These are phyloP conservation scores for Pyrrhia umbra DNA, from an alignment of 2,888 invertebrate species.

Conservation along the genomic window DNA sequence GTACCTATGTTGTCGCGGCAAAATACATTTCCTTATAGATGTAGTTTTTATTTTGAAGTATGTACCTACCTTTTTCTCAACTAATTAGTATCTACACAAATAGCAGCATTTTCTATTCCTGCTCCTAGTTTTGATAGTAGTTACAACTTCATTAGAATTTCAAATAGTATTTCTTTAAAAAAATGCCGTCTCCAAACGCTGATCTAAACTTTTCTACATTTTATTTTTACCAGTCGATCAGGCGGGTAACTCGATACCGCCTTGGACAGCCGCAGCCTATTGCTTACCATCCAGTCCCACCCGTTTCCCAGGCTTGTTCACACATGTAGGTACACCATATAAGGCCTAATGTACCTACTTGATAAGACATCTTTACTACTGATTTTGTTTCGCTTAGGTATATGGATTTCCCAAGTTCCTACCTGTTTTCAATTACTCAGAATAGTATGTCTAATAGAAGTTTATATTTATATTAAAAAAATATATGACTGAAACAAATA, in stretches of 20 bases:
- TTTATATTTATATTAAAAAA: too few relatives aligned
- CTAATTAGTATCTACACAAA: too few relatives aligned
- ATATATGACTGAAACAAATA: too few relatives aligned
- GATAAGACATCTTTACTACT: slow-evolving; percentile 4
- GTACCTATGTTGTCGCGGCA: too few relatives aligned
- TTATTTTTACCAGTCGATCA: slow-evolving; percentile 57
- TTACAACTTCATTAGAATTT: too few relatives aligned
- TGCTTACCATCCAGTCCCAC: slow-evolving; percentile 77
- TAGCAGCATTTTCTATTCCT: too few relatives aligned
- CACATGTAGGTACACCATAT: slow-evolving; percentile 53
- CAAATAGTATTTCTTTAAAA: background rate
- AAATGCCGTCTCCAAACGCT: slow-evolving; percentile 61
- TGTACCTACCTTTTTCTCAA: too few relatives aligned
- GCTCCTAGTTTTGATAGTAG: too few relatives aligned
- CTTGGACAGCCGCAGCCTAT: slow-evolving; percentile 76
- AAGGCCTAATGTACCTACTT: slow-evolving; percentile 25
- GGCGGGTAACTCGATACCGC: slow-evolving; percentile 80
- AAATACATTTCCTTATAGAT: too few relatives aligned
- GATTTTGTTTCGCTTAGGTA: slow-evolving; percentile 16
- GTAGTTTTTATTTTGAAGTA: too few relatives aligned
- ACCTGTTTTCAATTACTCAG: background rate
- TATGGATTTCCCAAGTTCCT: background rate
- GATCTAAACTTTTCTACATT: slow-evolving; percentile 47
- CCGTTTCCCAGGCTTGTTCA: slow-evolving; percentile 81
- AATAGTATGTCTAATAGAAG: too few relatives aligned